phyloP scores from a whole-genome alignment of 1,140 invertebrate genomes.

The Leptonema lineaticorne region DNA sequence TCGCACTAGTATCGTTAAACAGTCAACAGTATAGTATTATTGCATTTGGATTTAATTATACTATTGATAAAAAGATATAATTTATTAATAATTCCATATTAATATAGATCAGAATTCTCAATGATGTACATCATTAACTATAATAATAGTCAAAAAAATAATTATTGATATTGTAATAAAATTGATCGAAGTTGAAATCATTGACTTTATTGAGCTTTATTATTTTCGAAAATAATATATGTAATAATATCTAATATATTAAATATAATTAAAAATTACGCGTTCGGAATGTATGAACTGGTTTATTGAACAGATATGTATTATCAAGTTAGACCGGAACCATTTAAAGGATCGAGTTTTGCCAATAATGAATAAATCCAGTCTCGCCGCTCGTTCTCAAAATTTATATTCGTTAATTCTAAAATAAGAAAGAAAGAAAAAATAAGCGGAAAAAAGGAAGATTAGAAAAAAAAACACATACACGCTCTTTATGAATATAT shows the following conservation, averaged over 20 bases:
- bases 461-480: background rate
- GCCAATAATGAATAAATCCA: conserved; percentile 13
- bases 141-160: too few species aligned
- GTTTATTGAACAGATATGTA: background rate
- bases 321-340: conserved; percentile 15
- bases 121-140: too few species aligned
- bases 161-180: too few species aligned
- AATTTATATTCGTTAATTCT: conserved; percentile 1
- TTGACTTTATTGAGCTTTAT: background rate
- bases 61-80: too few species aligned
- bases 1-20: too few species aligned
- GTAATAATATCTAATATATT: background rate
- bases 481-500: conserved; percentile 14
- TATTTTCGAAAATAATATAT: background rate
- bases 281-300: background rate
- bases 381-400: background rate
- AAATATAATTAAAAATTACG: conserved; percentile 1
- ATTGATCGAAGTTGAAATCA: too few species aligned
- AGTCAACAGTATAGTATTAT: too few species aligned
- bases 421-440: background rate
- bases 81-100: too few species aligned
- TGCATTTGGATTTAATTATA: too few species aligned
- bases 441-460: background rate
- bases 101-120: too few species aligned
- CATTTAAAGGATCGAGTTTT: conserved; percentile 21